Percentiles rank a stretch among this genome's conserved stretches.
phyloP scores from a whole-genome alignment of 2,113 vertebrate species.

The Chlorodrepanis virens region DNA sequence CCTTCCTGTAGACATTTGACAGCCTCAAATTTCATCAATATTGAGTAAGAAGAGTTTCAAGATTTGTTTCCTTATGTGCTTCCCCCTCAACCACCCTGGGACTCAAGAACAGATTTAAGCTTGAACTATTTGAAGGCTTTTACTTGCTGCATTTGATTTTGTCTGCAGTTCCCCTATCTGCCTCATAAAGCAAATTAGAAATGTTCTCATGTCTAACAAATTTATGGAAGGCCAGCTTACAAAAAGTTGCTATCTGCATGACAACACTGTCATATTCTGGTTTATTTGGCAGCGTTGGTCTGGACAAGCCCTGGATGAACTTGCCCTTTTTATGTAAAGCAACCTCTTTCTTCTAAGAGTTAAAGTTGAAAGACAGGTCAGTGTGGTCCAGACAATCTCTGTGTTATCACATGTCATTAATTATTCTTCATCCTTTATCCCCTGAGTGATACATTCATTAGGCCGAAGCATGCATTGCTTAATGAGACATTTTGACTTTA shows the following conservation, averaged over 20 bases:
- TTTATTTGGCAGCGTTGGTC: not conserved
- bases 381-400: not conserved
- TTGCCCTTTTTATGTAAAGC: not conserved
- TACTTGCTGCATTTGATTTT: not conserved
- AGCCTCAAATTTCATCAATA: not conserved
- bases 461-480: not conserved
- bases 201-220: not conserved
- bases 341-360: not conserved
- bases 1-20: not conserved
- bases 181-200: not conserved
- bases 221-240: not conserved
- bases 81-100: too few species aligned
- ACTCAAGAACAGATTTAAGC: not conserved
- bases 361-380: not conserved
- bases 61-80: not conserved
- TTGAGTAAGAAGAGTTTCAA: not conserved
- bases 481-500: constrained; percentile 50
- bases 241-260: not conserved
- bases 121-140: not conserved
- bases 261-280: not conserved
- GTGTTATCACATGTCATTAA: not conserved
- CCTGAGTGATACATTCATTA: not conserved
- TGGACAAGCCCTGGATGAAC: not conserved
- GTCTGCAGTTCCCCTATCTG: not conserved
- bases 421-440: constrained; percentile 14